phyloP scores from a whole-genome alignment of 64 coral and sea anemone species.

The Dendronephthya gigantea region DNA sequence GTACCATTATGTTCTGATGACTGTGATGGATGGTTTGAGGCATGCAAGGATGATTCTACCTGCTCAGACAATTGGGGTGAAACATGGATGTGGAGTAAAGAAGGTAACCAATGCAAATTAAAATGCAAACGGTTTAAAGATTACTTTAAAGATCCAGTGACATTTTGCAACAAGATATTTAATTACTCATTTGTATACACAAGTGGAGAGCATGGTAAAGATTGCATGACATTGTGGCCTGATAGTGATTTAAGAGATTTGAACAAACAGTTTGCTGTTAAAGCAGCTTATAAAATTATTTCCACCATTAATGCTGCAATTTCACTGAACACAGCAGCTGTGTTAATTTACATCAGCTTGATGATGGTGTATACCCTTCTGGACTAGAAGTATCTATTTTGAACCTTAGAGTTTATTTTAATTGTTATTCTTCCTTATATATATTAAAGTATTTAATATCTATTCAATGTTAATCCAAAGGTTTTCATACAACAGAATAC shows the following conservation, averaged over 20 bases:
- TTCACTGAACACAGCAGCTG: not conserved
- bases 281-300: not conserved
- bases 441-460: no score
- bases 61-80: not conserved
- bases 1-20: not conserved
- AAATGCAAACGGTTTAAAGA: not conserved
- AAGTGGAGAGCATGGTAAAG: not conserved
- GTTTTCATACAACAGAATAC: no score
- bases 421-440: no score
- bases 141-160: not conserved
- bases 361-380: not conserved
- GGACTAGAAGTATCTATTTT: not conserved
- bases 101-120: not conserved
- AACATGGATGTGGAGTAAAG: not conserved
- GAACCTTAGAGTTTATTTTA: not conserved
- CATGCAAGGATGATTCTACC: not conserved
- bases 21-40: slow-evolving; percentile 3
- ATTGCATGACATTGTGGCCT: not conserved
- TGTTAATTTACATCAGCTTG: not conserved
- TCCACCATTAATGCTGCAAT: not conserved
- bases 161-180: not conserved
- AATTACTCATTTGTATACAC: not conserved
- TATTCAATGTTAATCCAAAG: no score
- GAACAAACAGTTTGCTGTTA: not conserved
- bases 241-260: not conserved